Evolutionary conservation across 1,140 invertebrate species (phyloP).

Genomic region (Drosophila guanche): DNA sequence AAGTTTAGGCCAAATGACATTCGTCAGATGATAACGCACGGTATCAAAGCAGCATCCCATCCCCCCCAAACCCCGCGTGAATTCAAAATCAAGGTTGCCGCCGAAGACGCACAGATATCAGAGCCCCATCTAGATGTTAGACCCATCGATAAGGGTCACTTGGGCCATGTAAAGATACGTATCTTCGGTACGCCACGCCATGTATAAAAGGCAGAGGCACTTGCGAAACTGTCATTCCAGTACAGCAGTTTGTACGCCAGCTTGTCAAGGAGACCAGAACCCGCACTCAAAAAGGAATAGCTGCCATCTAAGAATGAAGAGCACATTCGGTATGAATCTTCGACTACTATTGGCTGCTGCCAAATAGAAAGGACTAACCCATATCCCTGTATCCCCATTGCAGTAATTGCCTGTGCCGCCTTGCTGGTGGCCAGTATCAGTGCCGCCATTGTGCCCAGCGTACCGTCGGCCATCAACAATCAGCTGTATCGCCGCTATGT

Average conservation of each 20-base stretch:
- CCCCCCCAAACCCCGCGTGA: not conserved
- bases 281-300: constrained; percentile 45
- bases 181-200: constrained; percentile 10
- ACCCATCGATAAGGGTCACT: constrained; percentile 42
- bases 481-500: constrained; percentile 61
- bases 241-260: constrained; percentile 39
- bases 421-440: constrained; percentile 35
- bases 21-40: constrained; percentile 21
- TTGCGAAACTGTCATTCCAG: constrained; percentile 54
- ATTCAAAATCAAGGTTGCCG: constrained; percentile 26
- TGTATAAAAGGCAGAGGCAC: constrained; percentile 61
- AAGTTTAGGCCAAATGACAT: constrained; percentile 6
- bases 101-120: constrained; percentile 8
- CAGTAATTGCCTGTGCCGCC: constrained; percentile 60
- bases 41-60: constrained; percentile 38
- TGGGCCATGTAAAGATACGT: constrained; percentile 7
- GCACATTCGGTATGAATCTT: constrained; percentile 46
- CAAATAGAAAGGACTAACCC: constrained; percentile 29
- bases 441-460: constrained; percentile 51
- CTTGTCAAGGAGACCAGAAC: constrained; percentile 17
- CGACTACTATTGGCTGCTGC: not conserved
- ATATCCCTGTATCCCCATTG: not conserved
- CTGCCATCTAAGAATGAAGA: constrained; percentile 52
- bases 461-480: constrained; percentile 49
- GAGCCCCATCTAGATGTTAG: not conserved